Conservation (phyloP, 2,888 invertebrate genomes). For the Cerceris rybyensis region DNA sequence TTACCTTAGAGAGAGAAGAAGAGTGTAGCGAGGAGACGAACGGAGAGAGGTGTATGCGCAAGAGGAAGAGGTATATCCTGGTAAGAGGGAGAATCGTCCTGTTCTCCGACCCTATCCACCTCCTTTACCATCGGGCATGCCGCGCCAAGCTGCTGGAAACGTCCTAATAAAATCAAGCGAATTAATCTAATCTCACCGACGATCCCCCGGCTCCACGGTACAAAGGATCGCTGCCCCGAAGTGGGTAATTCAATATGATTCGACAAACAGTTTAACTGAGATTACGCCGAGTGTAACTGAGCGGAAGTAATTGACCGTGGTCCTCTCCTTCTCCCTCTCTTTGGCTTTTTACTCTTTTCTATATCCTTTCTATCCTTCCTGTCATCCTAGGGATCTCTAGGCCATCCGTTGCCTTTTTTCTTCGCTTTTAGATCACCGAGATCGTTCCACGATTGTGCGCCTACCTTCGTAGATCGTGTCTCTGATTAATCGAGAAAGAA, state of each 20-base stretch:
- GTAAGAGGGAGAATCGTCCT: not conserved
- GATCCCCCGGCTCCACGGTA: conserved; percentile 64
- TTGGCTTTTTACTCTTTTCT: conserved; percentile 4
- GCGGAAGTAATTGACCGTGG: conserved; percentile 62
- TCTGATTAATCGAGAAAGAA: too few species aligned
- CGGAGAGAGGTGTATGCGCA: not conserved
- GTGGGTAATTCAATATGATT: conserved; percentile 76
- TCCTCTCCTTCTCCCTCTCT: conserved; percentile 37
- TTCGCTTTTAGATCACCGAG: not conserved
- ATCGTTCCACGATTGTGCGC: not conserved
- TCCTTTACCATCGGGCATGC: conserved; percentile 27
- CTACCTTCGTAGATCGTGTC: not conserved
- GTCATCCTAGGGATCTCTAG: conserved; percentile 1
- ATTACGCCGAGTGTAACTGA: conserved; percentile 68
- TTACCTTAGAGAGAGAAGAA: not conserved
- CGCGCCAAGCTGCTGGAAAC: conserved; percentile 58
- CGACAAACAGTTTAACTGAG: conserved; percentile 77
- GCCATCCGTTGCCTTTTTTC: not conserved
- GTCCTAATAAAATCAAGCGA: conserved; percentile 76
- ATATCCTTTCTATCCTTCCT: conserved; percentile 5
- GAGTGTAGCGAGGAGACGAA: not conserved
- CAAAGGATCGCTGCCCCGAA: conserved; percentile 69
- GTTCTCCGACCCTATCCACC: not conserved
- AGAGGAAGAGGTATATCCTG: conserved; percentile 5
- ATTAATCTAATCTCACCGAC: conserved; percentile 76